These are phyloP conservation scores for Drosophila sturtevanti DNA, from an alignment of 1,140 invertebrate species.

Conservation along the genomic window DNA sequence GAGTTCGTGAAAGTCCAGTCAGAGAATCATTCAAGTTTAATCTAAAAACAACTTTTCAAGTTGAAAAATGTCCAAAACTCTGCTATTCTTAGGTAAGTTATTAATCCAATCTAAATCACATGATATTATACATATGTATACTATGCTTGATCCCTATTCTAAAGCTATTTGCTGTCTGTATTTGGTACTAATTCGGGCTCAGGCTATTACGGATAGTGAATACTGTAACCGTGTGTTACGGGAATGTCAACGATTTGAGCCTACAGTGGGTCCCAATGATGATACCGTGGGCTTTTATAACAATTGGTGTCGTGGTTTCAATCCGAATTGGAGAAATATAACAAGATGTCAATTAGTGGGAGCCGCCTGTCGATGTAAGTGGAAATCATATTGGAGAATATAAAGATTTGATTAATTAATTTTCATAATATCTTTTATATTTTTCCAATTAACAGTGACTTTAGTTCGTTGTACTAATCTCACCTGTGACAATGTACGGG, in stretches of 20 bases:
- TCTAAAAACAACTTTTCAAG: not conserved
- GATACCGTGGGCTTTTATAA: slow-evolving; percentile 33
- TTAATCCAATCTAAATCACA: not conserved
- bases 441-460: slow-evolving; percentile 31
- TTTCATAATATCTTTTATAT: not conserved
- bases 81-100: slow-evolving; percentile 22
- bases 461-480: slow-evolving; percentile 34
- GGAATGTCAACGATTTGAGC: slow-evolving; percentile 16
- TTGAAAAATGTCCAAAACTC: slow-evolving; percentile 25
- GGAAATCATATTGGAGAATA: not conserved
- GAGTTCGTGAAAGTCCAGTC: not conserved
- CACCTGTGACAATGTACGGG: slow-evolving; percentile 31
- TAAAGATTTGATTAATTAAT: not conserved
- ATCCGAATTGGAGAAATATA: slow-evolving; percentile 25
- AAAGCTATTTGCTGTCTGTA: slow-evolving; percentile 24
- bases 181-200: slow-evolving; percentile 15
- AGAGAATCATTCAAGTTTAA: slow-evolving; percentile 10
- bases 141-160: not conserved
- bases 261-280: slow-evolving; percentile 19
- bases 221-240: slow-evolving; percentile 25
- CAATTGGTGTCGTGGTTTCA: slow-evolving; percentile 5
- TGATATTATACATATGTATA: too few relatives aligned
- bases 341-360: slow-evolving; percentile 34
- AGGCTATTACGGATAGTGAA: slow-evolving; percentile 16
- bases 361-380: slow-evolving; percentile 34